Percentiles rank a stretch among this genome's conserved stretches.
Evolutionary conservation across 1,140 invertebrate genomes (phyloP).

Genomic region (Aphaenogaster floridana): DNA sequence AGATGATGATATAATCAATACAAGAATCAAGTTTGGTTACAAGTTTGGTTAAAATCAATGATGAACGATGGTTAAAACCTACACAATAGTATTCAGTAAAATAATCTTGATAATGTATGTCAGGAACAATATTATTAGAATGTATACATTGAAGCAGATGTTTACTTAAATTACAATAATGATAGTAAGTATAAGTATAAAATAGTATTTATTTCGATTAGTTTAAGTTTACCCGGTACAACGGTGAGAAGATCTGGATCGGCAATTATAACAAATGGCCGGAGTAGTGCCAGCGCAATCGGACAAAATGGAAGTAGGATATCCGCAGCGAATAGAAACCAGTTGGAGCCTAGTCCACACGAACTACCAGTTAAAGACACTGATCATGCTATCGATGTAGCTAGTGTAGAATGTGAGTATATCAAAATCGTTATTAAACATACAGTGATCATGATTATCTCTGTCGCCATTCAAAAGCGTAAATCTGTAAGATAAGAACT

Average conservation of each 20-base stretch:
- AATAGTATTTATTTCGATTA: conserved; percentile 59
- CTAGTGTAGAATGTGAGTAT: conserved; percentile 86
- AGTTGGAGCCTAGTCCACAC: conserved; percentile 85
- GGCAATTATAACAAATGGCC: conserved; percentile 80
- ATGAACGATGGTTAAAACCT: neutral
- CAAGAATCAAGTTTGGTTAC: neutral
- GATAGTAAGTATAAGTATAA: conserved; percentile 23
- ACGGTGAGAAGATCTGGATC: conserved; percentile 81
- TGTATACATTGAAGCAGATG: neutral
- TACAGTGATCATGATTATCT: conserved; percentile 46
- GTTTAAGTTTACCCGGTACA: conserved; percentile 77
- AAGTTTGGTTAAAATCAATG: no score
- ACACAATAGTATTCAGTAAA: neutral
- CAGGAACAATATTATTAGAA: no score
- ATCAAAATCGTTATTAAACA: neutral
- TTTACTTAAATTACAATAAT: neutral
- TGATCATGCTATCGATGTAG: conserved; percentile 84
- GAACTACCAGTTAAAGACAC: conserved; percentile 86
- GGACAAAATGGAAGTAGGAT: conserved; percentile 75
- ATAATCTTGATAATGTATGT: no score
- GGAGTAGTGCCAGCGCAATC: conserved; percentile 64
- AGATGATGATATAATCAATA: no score
- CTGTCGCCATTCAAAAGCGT: conserved; percentile 34
- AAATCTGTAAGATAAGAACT: conserved; percentile 50
- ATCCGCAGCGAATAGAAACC: conserved; percentile 78